Evolutionary conservation across 2,113 vertebrate species (phyloP), one percentile per base, ranked within the genome.

Genomic region (Bubo bubo): DNA sequence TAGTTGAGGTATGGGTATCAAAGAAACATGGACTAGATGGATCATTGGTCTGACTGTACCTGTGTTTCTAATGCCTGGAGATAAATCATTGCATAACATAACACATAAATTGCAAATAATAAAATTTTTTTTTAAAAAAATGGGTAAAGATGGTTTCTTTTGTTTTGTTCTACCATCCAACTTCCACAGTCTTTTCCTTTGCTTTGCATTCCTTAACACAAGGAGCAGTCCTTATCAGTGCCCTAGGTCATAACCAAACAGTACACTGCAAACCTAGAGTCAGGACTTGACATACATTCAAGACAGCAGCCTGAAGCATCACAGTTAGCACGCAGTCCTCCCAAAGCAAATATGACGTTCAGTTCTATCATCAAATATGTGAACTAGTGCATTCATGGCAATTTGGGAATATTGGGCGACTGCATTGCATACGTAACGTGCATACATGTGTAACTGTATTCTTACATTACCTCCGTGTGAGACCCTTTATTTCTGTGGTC

Each of bases 401-500:
- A 64, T 14, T 41, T 30, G 55, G n/a, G 41, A 86, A 93, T 26
- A 75, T 43, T n/a, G 83, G 52, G 18, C 1, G 1, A 77, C n/a
- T 39, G 6, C 18, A 74, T 1, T 35, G 27, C 27, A 43, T 7
- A n/a, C 34, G 5, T 18, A 88, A 66, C 12, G 43, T 28, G 10
- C 11, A 47, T 37, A 35, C 34, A 50, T 22, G 64, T 14, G 39
- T 43, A 89, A 79, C 67, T 58, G 63, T 26, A 18, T 58, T 83
- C 30, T 68, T 86, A 47, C 80, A 34, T 97, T 98, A 99, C 99
- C 98, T 99, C 98, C 72, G 98, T 98, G 79, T 98, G 98, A 89
- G 98, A 97, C 23, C 94, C 83, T 98, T 99, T 99, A 93, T 95
- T 99, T 97, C 99, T 98, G 95, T 99, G 96, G 81, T 99, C 98